Evolutionary conservation across 2,797 vertebrate genomes (phyloP).

Genomic region (Meriones psammophilus): DNA sequence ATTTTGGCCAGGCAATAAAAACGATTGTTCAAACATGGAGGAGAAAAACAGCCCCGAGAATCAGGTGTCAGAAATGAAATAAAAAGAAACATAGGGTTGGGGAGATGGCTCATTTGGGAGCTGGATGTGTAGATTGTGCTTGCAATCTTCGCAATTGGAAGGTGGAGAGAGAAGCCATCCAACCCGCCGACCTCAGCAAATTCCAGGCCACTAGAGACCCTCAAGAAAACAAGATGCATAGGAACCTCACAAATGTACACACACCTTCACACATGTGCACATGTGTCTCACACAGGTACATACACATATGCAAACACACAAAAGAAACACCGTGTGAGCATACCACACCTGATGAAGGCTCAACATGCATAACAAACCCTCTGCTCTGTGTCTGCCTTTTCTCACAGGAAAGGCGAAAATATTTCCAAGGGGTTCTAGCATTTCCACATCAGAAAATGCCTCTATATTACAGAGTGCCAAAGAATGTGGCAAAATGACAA

Average conservation of each 20-base stretch:
- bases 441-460: background rate
- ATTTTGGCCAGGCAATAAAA: background rate
- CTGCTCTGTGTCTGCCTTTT: background rate
- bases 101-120: background rate
- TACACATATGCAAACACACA: background rate
- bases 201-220: background rate
- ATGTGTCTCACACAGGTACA: background rate
- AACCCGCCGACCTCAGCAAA: background rate
- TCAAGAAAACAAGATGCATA: background rate
- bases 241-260: background rate
- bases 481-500: background rate
- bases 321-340: background rate
- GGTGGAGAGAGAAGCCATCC: background rate
- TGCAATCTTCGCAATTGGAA: background rate
- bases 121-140: background rate
- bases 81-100: background rate
- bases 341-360: background rate
- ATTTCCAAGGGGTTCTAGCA: conserved; percentile 22
- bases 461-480: background rate
- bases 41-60: too few species aligned
- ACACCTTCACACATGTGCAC: background rate
- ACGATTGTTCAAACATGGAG: background rate
- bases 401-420: background rate
- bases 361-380: background rate
- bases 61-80: background rate